Conservation (phyloP, 2,888 invertebrate genomes). For the Acronicta aceris region DNA sequence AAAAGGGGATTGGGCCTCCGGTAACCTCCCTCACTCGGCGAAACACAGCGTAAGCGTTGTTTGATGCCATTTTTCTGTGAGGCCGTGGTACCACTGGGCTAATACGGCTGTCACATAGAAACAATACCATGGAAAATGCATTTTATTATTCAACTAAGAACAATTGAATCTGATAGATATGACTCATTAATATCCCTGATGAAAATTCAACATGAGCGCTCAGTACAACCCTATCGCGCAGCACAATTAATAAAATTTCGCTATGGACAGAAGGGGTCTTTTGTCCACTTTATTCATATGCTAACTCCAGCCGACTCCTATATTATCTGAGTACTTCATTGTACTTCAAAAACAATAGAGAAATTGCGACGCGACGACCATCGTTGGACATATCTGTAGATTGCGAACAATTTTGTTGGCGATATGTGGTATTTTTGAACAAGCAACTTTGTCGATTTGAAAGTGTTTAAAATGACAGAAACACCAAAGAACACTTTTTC, state of each 20-base stretch:
- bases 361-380: slow-evolving; percentile 66
- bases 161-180: not conserved
- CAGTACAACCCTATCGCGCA: slow-evolving; percentile 55
- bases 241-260: slow-evolving; percentile 82
- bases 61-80: too few species aligned
- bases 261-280: slow-evolving; percentile 75
- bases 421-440: not conserved
- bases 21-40: too few species aligned
- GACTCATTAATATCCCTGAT: slow-evolving; percentile 28
- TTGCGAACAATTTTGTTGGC: slow-evolving; percentile 34
- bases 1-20: too few species aligned
- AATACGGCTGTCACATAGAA: too few species aligned
- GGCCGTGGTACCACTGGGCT: too few species aligned
- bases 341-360: slow-evolving; percentile 79
- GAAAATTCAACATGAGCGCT: slow-evolving; percentile 37
- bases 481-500: too few species aligned
- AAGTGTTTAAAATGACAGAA: too few species aligned
- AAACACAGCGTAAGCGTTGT: too few species aligned
- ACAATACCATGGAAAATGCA: not conserved
- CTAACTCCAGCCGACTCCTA: slow-evolving; percentile 79
- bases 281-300: slow-evolving; percentile 87
- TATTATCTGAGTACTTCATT: slow-evolving; percentile 76
- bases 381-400: slow-evolving; percentile 44
- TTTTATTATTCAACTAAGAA: not conserved
- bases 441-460: not conserved